These are phyloP conservation scores for Trachelus iudaicus DNA, from an alignment of 2,888 invertebrate genomes.

Conservation along the genomic window DNA sequence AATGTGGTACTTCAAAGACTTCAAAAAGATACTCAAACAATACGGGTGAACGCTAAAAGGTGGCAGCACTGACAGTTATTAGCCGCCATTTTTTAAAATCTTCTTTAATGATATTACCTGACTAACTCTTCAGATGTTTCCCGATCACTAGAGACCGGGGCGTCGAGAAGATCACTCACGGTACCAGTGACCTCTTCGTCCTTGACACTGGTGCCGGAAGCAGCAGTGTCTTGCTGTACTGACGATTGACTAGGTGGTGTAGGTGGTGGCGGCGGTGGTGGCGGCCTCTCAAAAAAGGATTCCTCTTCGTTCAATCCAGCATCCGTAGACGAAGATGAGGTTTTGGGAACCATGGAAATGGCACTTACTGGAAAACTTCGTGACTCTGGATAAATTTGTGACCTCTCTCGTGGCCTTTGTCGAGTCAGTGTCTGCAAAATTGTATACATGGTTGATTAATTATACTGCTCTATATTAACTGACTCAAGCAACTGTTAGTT, in stretches of 20 bases:
- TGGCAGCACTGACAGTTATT: not conserved
- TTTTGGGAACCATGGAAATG: conserved; percentile 45
- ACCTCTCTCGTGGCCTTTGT: conserved; percentile 71
- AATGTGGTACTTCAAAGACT: not conserved
- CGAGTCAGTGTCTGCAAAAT: conserved; percentile 70
- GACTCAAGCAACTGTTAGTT: not conserved
- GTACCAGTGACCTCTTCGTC: conserved; percentile 41
- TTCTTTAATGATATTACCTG: conserved; percentile 37
- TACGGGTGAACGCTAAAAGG: not conserved
- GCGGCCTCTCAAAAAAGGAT: conserved; percentile 70
- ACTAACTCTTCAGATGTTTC: conserved; percentile 51
- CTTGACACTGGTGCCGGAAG: conserved; percentile 30
- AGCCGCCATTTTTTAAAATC: not conserved
- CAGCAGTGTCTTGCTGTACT: conserved; percentile 40
- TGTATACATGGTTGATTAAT: not conserved
- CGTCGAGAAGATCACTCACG: conserved; percentile 39
- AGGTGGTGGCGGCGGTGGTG: conserved; percentile 65
- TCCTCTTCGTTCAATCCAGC: conserved; percentile 67
- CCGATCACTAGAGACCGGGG: conserved; percentile 34
- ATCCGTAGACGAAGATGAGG: conserved; percentile 66
- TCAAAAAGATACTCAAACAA: not conserved
- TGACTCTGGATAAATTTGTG: conserved; percentile 75
- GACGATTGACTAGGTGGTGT: conserved; percentile 51
- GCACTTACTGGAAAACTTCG: conserved; percentile 75
- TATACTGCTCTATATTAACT: not conserved